Base-by-base conservation (phyloP, 2,888 invertebrate species). In the Lithophane ornitopus region DNA sequence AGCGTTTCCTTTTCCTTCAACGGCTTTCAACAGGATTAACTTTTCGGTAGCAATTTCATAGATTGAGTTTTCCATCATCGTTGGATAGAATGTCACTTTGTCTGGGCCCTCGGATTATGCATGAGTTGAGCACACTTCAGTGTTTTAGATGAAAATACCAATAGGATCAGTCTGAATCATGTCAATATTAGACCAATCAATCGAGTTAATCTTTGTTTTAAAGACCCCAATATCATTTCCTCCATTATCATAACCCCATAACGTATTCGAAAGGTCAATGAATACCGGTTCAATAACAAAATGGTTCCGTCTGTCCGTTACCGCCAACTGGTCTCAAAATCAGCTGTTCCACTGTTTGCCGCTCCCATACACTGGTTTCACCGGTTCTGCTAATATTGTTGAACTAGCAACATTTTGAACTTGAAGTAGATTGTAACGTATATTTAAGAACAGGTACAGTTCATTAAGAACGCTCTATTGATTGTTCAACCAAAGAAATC, bases 261-360 rank as follows among this genome's bases (percentile, higher is more conserved):
- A 88, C 79, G 85, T 85, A 82, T 88, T 83, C 75, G 59, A 89
- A 91, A 91, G 90, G 91, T 90, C 91, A 87, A 63, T 44, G 46
- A 71, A 49, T 71, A 89, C 91, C 89, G 89, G 90, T 90, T 76
- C 44, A 77, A 74, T 80, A 79, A 80, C 71, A 74, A 74, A 70
- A 80, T 85, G 76, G 86, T 78, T 85, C 69, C 73, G 84, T 88
- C 76, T 86, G 91, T 91, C 94, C 93, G 94, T 94, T 94, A 90
- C 82, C 76, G 72, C 67, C 63, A 67, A 90, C 91, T 86, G 87
- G 91, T 87, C 69, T 85, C 85, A 80, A 85, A 87, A 92, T 92
- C 93, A 93, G 93, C 92, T 93, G 93, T 73, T 73, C 74, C 16
- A 3, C 56, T 74, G 46, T 83, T 89, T 81, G 87, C 87, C 90